Evolutionary conservation across 2,797 vertebrate species (phyloP).

Genomic region (Pagetopsis macropterus): DNA sequence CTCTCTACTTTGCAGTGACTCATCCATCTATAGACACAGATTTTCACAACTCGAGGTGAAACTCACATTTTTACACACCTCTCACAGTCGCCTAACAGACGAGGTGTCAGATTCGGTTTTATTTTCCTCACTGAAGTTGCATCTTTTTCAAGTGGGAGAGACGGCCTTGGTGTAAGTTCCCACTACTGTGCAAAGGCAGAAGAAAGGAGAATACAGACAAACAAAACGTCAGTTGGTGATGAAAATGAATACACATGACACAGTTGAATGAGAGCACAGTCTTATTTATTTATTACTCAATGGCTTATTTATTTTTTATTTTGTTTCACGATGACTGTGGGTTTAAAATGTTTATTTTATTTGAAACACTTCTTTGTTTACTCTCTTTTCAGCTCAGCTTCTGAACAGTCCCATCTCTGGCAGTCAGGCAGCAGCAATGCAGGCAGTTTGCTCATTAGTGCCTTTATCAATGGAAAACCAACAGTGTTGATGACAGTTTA

Average conservation of each 20-base stretch:
- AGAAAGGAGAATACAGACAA: conserved; percentile 7
- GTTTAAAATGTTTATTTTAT: conserved; percentile 38
- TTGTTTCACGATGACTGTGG: conserved; percentile 16
- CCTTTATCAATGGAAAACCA: conserved; percentile 31
- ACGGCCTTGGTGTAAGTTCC: conserved; percentile 43
- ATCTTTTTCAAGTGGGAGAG: conserved; percentile 58
- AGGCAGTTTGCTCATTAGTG: conserved; percentile 47
- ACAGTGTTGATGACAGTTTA: conserved; percentile 29
- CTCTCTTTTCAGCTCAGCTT: conserved; percentile 26
- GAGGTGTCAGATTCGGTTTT: conserved; percentile 65
- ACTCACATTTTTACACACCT: conserved; percentile 62
- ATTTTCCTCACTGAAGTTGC: conserved; percentile 56
- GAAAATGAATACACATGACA: conserved; percentile 27
- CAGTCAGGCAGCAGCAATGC: conserved; percentile 39
- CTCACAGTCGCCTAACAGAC: conserved; percentile 58
- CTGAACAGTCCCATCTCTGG: conserved; percentile 28
- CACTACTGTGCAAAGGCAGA: conserved; percentile 23
- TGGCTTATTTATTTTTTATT: conserved; percentile 19
- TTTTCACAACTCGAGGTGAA: conserved; percentile 59
- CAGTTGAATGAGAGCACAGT: conserved; percentile 10
- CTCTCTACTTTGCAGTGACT: conserved; percentile 64
- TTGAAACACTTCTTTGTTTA: conserved; percentile 32
- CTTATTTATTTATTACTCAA: conserved; percentile 26
- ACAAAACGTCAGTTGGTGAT: conserved; percentile 28
- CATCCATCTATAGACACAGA: conserved; percentile 63